Percentiles rank a stretch among this genome's conserved stretches.
Conservation (phyloP, 2,113 vertebrate genomes). For the Sturnus vulgaris region DNA sequence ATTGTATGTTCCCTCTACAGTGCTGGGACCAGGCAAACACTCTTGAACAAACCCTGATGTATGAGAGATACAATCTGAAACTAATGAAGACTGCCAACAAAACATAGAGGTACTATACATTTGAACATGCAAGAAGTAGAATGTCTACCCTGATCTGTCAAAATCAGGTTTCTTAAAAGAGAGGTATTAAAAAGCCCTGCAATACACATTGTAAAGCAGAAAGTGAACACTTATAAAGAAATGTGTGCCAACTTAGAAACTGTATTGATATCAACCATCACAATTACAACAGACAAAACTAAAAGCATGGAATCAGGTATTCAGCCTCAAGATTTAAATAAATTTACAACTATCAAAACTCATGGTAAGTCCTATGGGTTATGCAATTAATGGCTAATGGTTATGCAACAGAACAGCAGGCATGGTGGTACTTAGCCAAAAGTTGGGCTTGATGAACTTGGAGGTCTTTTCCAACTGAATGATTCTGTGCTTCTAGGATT, state of each 20-base stretch:
- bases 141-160: background rate
- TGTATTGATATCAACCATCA: background rate
- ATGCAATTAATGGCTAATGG: background rate
- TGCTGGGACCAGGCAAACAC: background rate
- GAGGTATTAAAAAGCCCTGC: background rate
- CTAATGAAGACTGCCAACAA: background rate
- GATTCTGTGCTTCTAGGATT: background rate
- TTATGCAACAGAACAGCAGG: background rate
- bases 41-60: background rate
- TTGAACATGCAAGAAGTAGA: background rate
- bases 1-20: background rate
- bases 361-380: background rate
- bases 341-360: background rate
- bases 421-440: background rate
- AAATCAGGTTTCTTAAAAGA: background rate
- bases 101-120: background rate
- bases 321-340: background rate
- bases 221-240: background rate
- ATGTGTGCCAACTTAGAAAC: background rate
- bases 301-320: background rate
- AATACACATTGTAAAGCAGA: background rate
- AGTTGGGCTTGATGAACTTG: background rate
- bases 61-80: background rate
- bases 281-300: background rate
- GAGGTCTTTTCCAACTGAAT: background rate